Evolutionary conservation across 2,888 invertebrate species (phyloP), one percentile per base, ranked within the genome.

Genomic region (Phyllotreta cruciferae): DNA sequence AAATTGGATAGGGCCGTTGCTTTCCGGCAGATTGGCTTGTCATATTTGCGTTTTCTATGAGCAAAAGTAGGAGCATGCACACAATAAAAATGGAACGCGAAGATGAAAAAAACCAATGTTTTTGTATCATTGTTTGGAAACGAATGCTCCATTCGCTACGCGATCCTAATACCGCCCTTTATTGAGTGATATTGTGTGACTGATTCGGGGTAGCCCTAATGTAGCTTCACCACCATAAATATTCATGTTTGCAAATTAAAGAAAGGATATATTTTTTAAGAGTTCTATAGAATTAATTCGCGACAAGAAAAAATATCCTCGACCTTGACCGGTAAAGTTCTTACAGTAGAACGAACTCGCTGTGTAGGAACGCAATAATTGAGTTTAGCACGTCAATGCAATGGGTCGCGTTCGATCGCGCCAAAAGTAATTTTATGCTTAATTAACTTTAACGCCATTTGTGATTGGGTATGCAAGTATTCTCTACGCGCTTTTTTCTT

Each of bases 341-440:
- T 6, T 47, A 9, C 9, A 11, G 8, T 53, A 34, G 5, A 14
- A 24, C 54, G 38, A 38, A 39, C 41, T 53, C 24, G 36, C n/a
- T 39, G 24, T 24, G 24, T 24, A 24, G 24, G 4, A 24, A 24
- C 24, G 24, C 36, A 56, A 38, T 57, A 57, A 57, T 57, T 39
- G 50, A 47, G 14, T 39, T 50, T 57, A 34, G 35, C 57, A 57
- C 50, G 57, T 41, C 57, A 50, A 49, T 57, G 57, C 24, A 41
- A 50, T 50, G 35, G 57, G 50, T 56, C 55, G 54, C 60, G 4
- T 66, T 41, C 54, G 50, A 58, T 63, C 60, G 65, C 58, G 56
- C 61, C 62, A 62, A 66, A 70, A 66, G 66, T 70, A 66, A 70
- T 70, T 71, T 71, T 68, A 68, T 67, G 66, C 64, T 66, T 70